Evolutionary conservation across 2,797 vertebrate species (phyloP).

Genomic region (Myotis daubentonii): DNA sequence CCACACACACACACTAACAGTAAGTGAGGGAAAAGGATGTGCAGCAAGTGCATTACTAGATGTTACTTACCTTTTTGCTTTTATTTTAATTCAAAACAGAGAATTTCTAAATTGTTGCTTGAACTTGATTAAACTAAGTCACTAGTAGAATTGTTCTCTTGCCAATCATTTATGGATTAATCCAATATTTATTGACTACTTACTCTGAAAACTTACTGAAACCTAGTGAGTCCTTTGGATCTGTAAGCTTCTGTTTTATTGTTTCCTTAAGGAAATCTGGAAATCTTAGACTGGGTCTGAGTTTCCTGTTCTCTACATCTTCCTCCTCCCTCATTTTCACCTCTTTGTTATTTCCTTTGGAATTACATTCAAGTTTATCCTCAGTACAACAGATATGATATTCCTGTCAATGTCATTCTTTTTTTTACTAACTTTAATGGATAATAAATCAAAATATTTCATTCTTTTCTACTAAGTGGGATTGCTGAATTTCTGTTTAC

Average conservation of each 20-base stretch:
- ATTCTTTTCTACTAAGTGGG: background rate
- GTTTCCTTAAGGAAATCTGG: background rate
- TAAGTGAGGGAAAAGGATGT: background rate
- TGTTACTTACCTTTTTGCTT: background rate
- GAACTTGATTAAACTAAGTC: conserved; percentile 1
- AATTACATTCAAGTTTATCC: background rate
- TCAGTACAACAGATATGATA: background rate
- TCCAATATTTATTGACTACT: background rate
- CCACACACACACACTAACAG: background rate
- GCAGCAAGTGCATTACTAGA: background rate
- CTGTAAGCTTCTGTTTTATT: background rate
- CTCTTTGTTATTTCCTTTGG: background rate
- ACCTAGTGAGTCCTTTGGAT: background rate
- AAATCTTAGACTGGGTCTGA: background rate
- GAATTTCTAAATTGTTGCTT: background rate
- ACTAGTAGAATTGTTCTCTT: conserved; percentile 30
- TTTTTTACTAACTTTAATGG: background rate
- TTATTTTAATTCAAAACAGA: background rate
- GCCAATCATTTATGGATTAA: background rate
- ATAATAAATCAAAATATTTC: conserved; percentile 12
- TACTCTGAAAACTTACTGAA: background rate
- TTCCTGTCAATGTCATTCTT: background rate
- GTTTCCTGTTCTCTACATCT: background rate
- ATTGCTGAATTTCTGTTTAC: background rate
- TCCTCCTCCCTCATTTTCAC: background rate